These are phyloP conservation scores for Pavo muticus DNA, from an alignment of 2,113 vertebrate species.

Conservation along the genomic window DNA sequence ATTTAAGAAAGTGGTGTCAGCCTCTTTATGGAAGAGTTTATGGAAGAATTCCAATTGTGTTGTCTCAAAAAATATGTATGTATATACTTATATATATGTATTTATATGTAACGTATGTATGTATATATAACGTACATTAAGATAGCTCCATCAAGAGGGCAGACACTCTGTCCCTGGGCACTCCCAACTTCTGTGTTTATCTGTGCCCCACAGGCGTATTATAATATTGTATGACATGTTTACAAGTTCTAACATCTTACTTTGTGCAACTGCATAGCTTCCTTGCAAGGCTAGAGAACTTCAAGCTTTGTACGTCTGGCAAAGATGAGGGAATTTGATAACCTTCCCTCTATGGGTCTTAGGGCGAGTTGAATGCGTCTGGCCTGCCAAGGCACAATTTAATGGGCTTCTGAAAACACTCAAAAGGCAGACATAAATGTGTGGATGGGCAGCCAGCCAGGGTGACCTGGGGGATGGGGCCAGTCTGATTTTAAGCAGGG, in stretches of 20 bases:
- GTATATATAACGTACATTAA: not conserved
- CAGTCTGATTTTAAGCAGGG: constrained; percentile 82
- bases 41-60: not conserved
- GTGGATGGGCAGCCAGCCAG: constrained; percentile 86
- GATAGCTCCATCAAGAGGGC: constrained; percentile 24
- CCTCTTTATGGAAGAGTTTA: constrained; percentile 7
- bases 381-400: constrained; percentile 87
- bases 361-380: constrained; percentile 84
- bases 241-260: constrained; percentile 76
- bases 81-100: not conserved
- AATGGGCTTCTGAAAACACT: constrained; percentile 92
- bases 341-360: constrained; percentile 83
- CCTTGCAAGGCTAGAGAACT: constrained; percentile 51
- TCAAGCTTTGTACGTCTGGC: constrained; percentile 72
- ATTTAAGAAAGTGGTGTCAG: constrained; percentile 18
- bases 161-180: not conserved
- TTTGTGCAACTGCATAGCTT: constrained; percentile 60
- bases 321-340: constrained; percentile 86
- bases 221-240: constrained; percentile 74
- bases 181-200: constrained; percentile 7
- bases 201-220: constrained; percentile 58
- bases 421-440: constrained; percentile 89
- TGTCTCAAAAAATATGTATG: constrained; percentile 23
- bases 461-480: constrained; percentile 78
- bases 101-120: not conserved